phyloP scores from a whole-genome alignment of 2,888 invertebrate species.

The Meloe dianella region DNA sequence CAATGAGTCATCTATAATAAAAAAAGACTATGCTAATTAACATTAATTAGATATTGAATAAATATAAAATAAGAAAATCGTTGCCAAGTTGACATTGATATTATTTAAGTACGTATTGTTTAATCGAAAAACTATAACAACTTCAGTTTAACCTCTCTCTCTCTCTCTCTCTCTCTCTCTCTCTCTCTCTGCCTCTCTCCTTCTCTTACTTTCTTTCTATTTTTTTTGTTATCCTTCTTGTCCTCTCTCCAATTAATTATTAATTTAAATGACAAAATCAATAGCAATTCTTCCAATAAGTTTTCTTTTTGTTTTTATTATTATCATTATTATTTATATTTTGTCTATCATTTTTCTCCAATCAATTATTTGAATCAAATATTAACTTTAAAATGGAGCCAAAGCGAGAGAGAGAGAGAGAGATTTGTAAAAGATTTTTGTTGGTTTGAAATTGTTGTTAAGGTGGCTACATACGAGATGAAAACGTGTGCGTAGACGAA shows the following conservation, averaged over 20 bases:
- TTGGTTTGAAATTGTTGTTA: background rate
- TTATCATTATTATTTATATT: background rate
- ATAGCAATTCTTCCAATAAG: background rate
- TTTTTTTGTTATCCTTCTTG: background rate
- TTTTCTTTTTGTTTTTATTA: background rate
- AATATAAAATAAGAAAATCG: background rate
- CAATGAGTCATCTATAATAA: too few relatives aligned
- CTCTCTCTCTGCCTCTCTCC: too few relatives aligned
- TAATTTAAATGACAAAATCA: conserved; percentile 4
- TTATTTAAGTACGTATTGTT: background rate
- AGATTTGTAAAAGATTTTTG: too few relatives aligned
- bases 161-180: too few relatives aligned
- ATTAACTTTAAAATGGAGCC: too few relatives aligned
- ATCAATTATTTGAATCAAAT: too few relatives aligned
- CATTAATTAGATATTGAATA: too few relatives aligned
- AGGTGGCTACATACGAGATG: background rate
- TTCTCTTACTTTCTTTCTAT: too few relatives aligned
- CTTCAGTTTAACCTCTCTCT: background rate
- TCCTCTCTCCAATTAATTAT: background rate
- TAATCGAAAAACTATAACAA: background rate
- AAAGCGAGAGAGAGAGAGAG: too few relatives aligned
- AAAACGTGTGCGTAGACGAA: too few relatives aligned
- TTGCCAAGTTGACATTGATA: background rate
- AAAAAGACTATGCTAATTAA: too few relatives aligned
- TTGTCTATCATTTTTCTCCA: too few relatives aligned